Evolutionary conservation across 2,888 invertebrate species (phyloP).

Genomic region (Agonopterix alstromeriana): DNA sequence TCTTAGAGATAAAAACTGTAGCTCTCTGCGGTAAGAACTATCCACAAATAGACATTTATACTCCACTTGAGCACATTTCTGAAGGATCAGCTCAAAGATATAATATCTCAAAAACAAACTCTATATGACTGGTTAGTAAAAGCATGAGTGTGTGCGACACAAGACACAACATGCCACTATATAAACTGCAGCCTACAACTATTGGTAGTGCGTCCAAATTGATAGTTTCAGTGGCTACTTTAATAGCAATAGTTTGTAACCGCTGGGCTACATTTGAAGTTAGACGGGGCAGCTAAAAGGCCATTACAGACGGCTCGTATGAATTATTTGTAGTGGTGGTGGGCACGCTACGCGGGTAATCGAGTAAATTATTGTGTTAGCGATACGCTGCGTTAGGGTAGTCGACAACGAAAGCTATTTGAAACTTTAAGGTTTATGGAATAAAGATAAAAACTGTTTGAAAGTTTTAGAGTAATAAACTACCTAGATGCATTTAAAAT

Average conservation of each 20-base stretch:
- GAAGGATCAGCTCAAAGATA: no score
- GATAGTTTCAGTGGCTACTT: conserved; percentile 49
- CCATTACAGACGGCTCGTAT: conserved; percentile 64
- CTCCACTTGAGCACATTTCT: no score
- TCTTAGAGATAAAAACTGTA: no score
- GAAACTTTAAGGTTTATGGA: no score
- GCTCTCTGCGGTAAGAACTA: no score
- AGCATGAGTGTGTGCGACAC: no score
- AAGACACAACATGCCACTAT: conserved; percentile 4
- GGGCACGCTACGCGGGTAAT: conserved; percentile 53
- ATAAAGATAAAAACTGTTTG: no score
- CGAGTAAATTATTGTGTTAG: conserved; percentile 49
- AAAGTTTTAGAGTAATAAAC: no score
- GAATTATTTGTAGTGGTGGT: conserved; percentile 65
- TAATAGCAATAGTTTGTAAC: conserved; percentile 51
- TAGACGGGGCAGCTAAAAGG: conserved; percentile 64
- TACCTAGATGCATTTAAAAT: no score
- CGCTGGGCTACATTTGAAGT: conserved; percentile 58
- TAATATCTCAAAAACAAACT: no score
- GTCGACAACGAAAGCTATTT: neutral
- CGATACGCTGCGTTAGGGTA: conserved; percentile 23
- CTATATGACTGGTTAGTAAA: no score
- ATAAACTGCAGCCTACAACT: conserved; percentile 1
- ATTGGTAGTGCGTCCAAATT: conserved; percentile 23
- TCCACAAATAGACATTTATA: no score